Percentiles rank a stretch among this genome's conserved stretches.
These are phyloP conservation scores for Microtus montanus DNA, from an alignment of 2,113 vertebrate species.

Conservation along the genomic window DNA sequence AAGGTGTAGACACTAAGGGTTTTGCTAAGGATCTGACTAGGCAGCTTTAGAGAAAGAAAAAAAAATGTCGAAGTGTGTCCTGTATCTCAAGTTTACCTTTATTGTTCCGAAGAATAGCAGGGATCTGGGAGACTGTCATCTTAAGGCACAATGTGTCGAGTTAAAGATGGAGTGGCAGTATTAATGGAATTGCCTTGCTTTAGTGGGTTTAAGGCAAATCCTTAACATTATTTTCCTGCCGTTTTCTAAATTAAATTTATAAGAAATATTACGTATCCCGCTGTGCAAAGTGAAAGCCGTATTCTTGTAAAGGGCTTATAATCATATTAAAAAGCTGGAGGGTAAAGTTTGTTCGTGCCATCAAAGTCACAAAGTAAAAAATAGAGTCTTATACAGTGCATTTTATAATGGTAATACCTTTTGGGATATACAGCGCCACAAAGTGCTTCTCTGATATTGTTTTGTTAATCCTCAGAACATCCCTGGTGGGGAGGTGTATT, in stretches of 20 bases:
- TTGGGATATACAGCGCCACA: conserved; percentile 56
- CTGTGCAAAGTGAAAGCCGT: conserved; percentile 69
- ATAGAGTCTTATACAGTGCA: conserved; percentile 65
- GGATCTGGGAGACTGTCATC: conserved; percentile 72
- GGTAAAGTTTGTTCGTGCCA: conserved; percentile 78
- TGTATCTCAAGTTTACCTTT: conserved; percentile 73
- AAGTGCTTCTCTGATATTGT: conserved; percentile 66
- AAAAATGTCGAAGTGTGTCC: conserved; percentile 3
- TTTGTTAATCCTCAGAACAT: conserved; percentile 63
- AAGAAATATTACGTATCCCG: conserved; percentile 78
- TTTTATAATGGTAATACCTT: conserved; percentile 77
- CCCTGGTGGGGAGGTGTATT: conserved; percentile 46
- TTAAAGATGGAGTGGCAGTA: conserved; percentile 76
- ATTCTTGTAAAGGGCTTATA: conserved; percentile 79
- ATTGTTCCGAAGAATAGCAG: conserved; percentile 73
- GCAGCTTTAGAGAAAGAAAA: conserved; percentile 40
- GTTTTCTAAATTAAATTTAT: conserved; percentile 82
- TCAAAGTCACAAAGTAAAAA: conserved; percentile 78
- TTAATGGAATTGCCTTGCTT: conserved; percentile 78
- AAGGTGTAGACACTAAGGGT: conserved; percentile 31
- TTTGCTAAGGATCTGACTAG: conserved; percentile 40
- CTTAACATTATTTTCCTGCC: conserved; percentile 80
- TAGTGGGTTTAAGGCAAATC: conserved; percentile 82
- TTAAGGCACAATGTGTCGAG: conserved; percentile 65
- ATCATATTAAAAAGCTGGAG: conserved; percentile 78